These are phyloP conservation scores for Cyprinus carpio DNA, from an alignment of 2,113 vertebrate genomes.

Conservation along the genomic window DNA sequence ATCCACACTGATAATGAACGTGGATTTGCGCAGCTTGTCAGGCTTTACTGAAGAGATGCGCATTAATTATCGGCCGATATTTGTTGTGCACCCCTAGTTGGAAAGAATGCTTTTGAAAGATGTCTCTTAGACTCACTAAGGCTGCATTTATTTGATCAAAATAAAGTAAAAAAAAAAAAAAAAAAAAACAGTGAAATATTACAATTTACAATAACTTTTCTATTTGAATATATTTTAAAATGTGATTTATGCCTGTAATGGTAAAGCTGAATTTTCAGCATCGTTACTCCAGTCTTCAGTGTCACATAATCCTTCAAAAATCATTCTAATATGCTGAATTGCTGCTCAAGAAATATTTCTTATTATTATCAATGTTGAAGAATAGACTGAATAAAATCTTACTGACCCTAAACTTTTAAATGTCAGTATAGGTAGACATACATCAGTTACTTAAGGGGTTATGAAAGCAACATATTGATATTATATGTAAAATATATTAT, in stretches of 20 bases:
- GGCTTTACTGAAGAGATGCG: no score
- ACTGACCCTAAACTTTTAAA: background rate
- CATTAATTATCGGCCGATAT: no score
- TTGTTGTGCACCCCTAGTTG: no score
- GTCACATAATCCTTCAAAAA: background rate
- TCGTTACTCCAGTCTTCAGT: background rate
- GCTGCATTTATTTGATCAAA: background rate
- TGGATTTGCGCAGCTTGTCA: no score
- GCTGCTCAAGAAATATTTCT: background rate
- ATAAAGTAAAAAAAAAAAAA: background rate
- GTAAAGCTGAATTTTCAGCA: background rate
- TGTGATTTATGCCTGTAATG: background rate
- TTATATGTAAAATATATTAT: background rate
- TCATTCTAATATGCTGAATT: background rate
- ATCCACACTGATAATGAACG: no score
- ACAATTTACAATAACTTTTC: background rate
- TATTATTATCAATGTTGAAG: background rate
- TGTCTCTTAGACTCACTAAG: background rate
- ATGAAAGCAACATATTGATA: background rate
- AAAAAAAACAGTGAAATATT: background rate
- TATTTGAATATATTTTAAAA: background rate
- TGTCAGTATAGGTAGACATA: background rate
- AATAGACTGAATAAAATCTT: background rate
- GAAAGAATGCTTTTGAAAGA: background rate
- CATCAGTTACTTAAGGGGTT: background rate